These are phyloP conservation scores for Drosophila ogumai DNA, from an alignment of 1,140 invertebrate species.

Conservation along the genomic window DNA sequence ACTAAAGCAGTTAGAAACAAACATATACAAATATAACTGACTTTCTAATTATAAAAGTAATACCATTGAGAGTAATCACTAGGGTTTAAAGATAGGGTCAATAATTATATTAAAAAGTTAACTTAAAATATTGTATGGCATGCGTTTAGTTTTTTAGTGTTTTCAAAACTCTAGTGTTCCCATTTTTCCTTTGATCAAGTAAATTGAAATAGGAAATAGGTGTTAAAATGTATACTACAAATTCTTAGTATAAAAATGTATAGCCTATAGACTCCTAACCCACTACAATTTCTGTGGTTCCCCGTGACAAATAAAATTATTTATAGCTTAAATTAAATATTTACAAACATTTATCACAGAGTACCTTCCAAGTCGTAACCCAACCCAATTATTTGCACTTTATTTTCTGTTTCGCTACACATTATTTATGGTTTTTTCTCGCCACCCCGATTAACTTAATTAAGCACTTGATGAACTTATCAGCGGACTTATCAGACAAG, in stretches of 20 bases:
- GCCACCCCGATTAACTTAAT: constrained; percentile 68
- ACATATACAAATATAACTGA: too few relatives aligned
- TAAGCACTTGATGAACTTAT: constrained; percentile 76
- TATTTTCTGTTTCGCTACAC: constrained; percentile 31
- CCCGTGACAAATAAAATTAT: background rate
- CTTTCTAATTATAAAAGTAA: too few relatives aligned
- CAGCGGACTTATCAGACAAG: constrained; percentile 62
- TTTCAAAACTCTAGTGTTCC: background rate
- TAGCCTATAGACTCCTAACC: background rate
- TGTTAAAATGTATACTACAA: background rate
- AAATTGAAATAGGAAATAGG: background rate
- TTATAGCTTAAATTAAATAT: background rate
- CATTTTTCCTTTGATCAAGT: background rate
- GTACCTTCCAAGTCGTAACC: background rate
- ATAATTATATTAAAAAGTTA: background rate
- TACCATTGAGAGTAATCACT: too few relatives aligned
- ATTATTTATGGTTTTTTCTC: constrained; percentile 57
- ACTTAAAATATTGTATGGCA: background rate
- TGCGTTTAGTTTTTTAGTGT: background rate
- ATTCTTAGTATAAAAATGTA: too few relatives aligned
- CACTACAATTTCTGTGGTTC: background rate
- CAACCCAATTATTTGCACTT: constrained; percentile 21
- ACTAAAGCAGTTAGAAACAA: too few relatives aligned
- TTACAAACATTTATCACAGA: constrained; percentile 1
- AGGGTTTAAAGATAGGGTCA: background rate